Evolutionary conservation across 2,888 invertebrate genomes (phyloP), one percentile per base, ranked within the genome.

Genomic region (Pyrochroa serraticornis): DNA sequence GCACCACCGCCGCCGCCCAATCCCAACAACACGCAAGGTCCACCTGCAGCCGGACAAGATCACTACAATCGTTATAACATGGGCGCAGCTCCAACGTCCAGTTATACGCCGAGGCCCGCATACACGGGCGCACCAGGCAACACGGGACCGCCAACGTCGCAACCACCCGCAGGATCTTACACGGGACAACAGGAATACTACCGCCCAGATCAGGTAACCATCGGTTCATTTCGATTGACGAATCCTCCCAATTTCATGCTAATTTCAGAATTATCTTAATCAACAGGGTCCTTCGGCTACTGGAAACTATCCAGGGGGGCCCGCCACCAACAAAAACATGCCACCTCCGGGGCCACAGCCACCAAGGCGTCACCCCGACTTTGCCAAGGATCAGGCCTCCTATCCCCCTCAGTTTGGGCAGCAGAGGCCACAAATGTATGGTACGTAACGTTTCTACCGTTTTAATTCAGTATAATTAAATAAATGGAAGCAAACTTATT

Each of bases 311-410:
- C 74, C 82, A 34, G 75, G 77, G 52, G 76, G 78, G 46, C 78
- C 78, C 39, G 75, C 80, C 43, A 72, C 80, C 30, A 84, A 82
- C 70, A 85, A 85, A 72, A 82, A 81, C 66, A 82, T 85, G 82
- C 86, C 86, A 37, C 85, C 86, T 43, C 85, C 89, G 72, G 83
- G 85, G 64, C 86, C 87, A 45, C 88, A 90, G 70, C 89, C 89
- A 39, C 89, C 89, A 32, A 84, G 91, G 68, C 82, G 92, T 72
- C 92, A 91, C 82, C 92, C 91, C 50, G 91, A 91, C 81, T 92
- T 91, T 82, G 87, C 87, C 70, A 91, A 91, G 82, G 91, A 91
- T 75, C 84, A 82, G 73, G 87, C 85, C 75, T 71, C 82, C 75
- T 85, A 85, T 63, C 83, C 22, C 22, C 22, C 86, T 58, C 85